Evolutionary conservation across 1,140 invertebrate species (phyloP).

Genomic region (Doryteuthis pealeii): DNA sequence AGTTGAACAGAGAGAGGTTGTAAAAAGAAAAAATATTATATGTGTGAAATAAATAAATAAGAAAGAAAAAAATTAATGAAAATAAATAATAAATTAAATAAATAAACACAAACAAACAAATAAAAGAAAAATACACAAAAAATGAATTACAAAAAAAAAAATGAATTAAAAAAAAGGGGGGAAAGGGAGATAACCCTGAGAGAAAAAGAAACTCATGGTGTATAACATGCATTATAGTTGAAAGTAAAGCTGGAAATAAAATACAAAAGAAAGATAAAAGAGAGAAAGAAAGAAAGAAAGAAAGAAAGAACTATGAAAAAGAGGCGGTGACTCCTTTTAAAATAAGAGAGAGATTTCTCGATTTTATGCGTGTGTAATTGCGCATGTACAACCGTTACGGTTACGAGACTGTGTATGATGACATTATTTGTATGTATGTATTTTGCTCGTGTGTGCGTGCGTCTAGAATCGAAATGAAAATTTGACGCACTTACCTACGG

Average conservation of each 20-base stretch:
- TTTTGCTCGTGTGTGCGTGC: background rate
- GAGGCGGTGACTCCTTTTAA: background rate
- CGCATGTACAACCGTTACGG: conserved; percentile 17
- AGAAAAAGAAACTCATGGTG: conserved; percentile 5
- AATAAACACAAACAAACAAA: too few species aligned
- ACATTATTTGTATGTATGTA: background rate
- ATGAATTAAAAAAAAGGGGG: too few species aligned
- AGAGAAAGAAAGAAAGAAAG: conserved; percentile 11
- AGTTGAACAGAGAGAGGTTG: too few species aligned
- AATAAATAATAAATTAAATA: too few species aligned
- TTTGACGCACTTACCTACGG: background rate
- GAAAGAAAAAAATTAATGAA: too few species aligned
- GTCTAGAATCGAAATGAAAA: background rate
- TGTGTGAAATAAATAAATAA: too few species aligned
- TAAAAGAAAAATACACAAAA: too few species aligned
- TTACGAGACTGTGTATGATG: background rate
- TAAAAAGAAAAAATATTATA: too few species aligned
- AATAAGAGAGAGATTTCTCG: background rate
- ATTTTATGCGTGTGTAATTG: conserved; percentile 19
- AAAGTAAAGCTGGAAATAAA: conserved; percentile 14
- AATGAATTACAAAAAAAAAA: too few species aligned
- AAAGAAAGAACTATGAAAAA: conserved; percentile 13
- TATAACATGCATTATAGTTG: conserved; percentile 18
- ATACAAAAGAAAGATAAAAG: background rate
- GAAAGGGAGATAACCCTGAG: background rate